Base-by-base conservation (phyloP, 2,888 invertebrate genomes). In the Capitulum mitella region DNA sequence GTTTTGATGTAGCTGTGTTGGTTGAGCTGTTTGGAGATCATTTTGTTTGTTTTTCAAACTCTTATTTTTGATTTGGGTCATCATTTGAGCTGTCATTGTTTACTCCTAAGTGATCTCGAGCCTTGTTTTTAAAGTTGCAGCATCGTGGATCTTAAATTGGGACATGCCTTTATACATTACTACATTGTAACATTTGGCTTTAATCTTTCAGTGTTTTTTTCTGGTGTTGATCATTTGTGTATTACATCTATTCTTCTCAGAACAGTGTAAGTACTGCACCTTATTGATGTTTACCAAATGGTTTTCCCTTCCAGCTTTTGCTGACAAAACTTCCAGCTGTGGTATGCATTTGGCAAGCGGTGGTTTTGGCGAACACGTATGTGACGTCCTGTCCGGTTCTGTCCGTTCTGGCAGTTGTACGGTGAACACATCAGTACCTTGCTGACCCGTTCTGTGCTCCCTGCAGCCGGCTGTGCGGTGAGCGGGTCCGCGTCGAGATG, bases 401-500 rank as follows among this genome's bases (percentile, higher is more conserved):
- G 26, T 29, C 19, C 29, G 3, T 12, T 3, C 58, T 3, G 6
- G 6, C 1, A 3, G 29, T 58, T 3, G 8, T n/a, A 29, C 51
- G 51, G 22, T 3, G 22, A 14, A 3, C 51, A 51, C 22, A 51
- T 8, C 51, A 19, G 19, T 12, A 6, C 6, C 3, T 51, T 6
- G 51, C 5, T 22, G 19, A 5, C 6, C 51, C 6, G 51, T 22
- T 32, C 37, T 78, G 79, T 78, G 40, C 37, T 85, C 86, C 19
- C 51, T 26, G 26, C 84, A 94, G 94, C 80, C 91, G 94, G 78
- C 92, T 93, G 87, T 95, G 95, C 87, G 95, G 95, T 19, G 92
- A 93, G 46, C 90, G 95, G 84, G 93, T 95, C 78, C 90, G 95
- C 81, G 95, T 95, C 29, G 95, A 96, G 87, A 95, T 95, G 95